Percentiles rank a stretch among this genome's conserved stretches.
Evolutionary conservation across 2,888 invertebrate species (phyloP).

Genomic region (Lampropteryx suffumata): DNA sequence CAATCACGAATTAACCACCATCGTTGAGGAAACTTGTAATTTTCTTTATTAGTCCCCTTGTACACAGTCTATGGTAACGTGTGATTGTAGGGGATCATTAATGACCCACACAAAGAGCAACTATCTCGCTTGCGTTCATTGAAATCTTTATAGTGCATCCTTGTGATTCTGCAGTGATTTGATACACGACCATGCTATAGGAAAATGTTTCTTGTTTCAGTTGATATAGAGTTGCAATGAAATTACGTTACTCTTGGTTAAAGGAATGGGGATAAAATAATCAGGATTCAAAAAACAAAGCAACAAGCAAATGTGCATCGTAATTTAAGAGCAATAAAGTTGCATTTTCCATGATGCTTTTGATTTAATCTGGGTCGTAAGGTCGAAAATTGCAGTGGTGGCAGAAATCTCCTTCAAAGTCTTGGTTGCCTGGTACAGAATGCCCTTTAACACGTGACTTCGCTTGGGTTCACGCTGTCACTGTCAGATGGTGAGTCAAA

Average conservation of each 20-base stretch:
- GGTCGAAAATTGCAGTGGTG: slow-evolving; percentile 29
- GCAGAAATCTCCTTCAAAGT: slow-evolving; percentile 37
- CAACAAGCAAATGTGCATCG: not conserved
- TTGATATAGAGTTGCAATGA: not conserved
- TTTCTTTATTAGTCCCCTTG: slow-evolving; percentile 17
- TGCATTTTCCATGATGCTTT: slow-evolving; percentile 9
- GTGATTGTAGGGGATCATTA: slow-evolving; percentile 12
- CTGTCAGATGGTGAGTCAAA: slow-evolving; percentile 3
- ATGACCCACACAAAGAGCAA: slow-evolving; percentile 5
- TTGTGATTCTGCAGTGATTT: not conserved
- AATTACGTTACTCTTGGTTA: not conserved
- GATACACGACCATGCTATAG: not conserved
- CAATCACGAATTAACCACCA: slow-evolving; percentile 14
- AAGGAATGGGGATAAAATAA: not conserved
- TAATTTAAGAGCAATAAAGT: not conserved
- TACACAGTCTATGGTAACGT: slow-evolving; percentile 9
- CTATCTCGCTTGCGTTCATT: slow-evolving; percentile 22
- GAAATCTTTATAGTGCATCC: slow-evolving; percentile 4
- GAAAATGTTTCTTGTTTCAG: not conserved
- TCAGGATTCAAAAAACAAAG: not conserved
- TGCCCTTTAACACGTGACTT: slow-evolving; percentile 76
- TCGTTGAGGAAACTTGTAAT: slow-evolving; percentile 14
- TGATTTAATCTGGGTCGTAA: not conserved
- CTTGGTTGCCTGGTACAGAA: slow-evolving; percentile 58
- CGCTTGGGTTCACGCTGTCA: slow-evolving; percentile 44